Base-by-base conservation (phyloP, 2,888 invertebrate species). In the Tiliacea aurago region DNA sequence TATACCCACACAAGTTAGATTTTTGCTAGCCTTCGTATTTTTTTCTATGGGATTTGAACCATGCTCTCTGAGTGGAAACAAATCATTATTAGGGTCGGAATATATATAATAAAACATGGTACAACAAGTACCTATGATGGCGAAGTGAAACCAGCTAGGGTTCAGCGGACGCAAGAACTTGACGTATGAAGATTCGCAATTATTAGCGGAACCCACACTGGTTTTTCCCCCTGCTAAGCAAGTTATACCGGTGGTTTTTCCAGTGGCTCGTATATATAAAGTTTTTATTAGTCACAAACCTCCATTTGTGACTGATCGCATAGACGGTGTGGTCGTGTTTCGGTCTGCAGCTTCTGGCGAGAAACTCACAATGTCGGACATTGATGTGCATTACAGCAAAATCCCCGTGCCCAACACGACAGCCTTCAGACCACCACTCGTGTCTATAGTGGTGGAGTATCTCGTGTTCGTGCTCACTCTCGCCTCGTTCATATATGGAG, bases 351-450 rank as follows among this genome's bases (percentile, higher is more conserved):
- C 59, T 41, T 56, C 37, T 69, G 67, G 67, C 70, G 56, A n/a
- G 23, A 59, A 51, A 18, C 20, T 62, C 47, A 70, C 56, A 41
- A 79, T 79, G 79, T 64, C 78, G 3, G 79, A 79, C 9, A 49
- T 49, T 68, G 80, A 78, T 59, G 83, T 80, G n/a, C 83, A 82
- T 63, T 80, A 82, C 11, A 80, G 83, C 10, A 67, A 51, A 45
- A 80, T 80, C 3, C 41, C 45, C 5, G 67, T 80, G 13, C 80
- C 80, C 3, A 72, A 78, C 59, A 78, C 78, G 6, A 82, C 83
- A 3, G 83, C 80, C 4, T 82, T 80, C 37, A 49, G 64, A 15
- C 83, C 80, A 53, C 37, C 67, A 7, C 78, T 80, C 2, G 80
- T 72, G 58, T 72, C 80, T 0, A 28, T 72, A 0, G 9, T 80